Conservation (phyloP, 30 jellyfish, hydroid and myxozoan species). For the Nemopilema nomurai region DNA sequence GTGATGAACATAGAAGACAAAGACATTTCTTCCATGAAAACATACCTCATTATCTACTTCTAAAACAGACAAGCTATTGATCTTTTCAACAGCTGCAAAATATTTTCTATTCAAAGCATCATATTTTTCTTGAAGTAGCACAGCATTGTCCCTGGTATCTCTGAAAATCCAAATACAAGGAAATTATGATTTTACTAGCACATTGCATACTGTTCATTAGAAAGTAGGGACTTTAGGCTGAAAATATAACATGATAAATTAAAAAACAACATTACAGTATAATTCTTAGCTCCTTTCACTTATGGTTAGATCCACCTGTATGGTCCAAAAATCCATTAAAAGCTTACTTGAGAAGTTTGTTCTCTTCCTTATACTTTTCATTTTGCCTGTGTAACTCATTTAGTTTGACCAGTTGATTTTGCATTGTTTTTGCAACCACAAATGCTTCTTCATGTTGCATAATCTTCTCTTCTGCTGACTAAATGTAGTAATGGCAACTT, state of each 20-base stretch:
- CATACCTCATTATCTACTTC: conserved; percentile 84
- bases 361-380: conserved; percentile 44
- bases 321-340: background rate
- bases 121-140: conserved; percentile 57
- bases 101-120: conserved; percentile 36
- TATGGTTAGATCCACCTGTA: background rate
- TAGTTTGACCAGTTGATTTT: conserved; percentile 44
- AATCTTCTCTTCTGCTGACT: conserved; percentile 73
- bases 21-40: background rate
- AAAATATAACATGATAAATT: too few species aligned
- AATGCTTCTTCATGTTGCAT: conserved; percentile 70
- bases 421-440: conserved; percentile 67
- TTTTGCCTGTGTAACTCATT: conserved; percentile 55
- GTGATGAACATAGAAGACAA: too few species aligned
- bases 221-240: too few species aligned
- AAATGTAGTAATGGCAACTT: background rate
- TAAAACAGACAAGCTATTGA: conserved; percentile 22
- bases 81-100: conserved; percentile 41
- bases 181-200: too few species aligned
- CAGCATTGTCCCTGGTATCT: conserved; percentile 70
- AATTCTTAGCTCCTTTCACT: background rate
- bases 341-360: conserved; percentile 50
- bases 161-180: conserved; percentile 40
- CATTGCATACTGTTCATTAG: too few species aligned
- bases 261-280: too few species aligned